Evolutionary conservation across 2,888 invertebrate species (phyloP).

Genomic region (Chymomyza procnemis): DNA sequence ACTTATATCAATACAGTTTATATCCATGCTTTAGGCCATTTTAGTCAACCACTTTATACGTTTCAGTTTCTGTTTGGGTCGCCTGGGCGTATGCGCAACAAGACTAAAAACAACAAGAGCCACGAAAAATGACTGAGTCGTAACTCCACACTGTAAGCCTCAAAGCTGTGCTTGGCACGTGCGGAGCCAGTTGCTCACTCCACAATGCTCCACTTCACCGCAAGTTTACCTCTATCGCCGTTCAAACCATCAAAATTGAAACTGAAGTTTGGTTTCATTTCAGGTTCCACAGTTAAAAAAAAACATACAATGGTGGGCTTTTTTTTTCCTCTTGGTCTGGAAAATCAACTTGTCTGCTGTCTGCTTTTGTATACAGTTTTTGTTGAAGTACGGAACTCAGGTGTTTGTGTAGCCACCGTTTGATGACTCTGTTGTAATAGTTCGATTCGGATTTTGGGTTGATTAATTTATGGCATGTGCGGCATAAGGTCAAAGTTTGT

Average conservation of each 20-base stretch:
- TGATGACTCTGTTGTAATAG: slow-evolving; percentile 60
- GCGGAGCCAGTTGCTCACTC: slow-evolving; percentile 49
- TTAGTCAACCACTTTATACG: not conserved
- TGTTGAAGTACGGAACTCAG: slow-evolving; percentile 39
- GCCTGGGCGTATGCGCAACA: slow-evolving; percentile 31
- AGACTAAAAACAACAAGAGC: slow-evolving; percentile 29
- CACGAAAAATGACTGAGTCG: slow-evolving; percentile 16
- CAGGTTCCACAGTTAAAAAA: slow-evolving; percentile 59
- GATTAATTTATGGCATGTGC: slow-evolving; percentile 62
- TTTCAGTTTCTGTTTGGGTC: not conserved
- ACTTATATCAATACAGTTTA: no score
- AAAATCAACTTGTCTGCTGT: slow-evolving; percentile 68
- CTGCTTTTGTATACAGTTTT: slow-evolving; percentile 10
- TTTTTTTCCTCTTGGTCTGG: slow-evolving; percentile 40
- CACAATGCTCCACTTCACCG: slow-evolving; percentile 9
- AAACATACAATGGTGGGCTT: slow-evolving; percentile 62
- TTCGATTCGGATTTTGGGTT: slow-evolving; percentile 38
- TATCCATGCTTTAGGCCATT: not conserved
- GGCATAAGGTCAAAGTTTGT: slow-evolving; percentile 44
- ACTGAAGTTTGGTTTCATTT: slow-evolving; percentile 50
- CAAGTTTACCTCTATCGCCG: slow-evolving; percentile 12
- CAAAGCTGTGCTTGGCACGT: slow-evolving; percentile 59
- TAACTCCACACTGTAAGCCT: slow-evolving; percentile 40
- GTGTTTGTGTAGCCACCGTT: slow-evolving; percentile 56
- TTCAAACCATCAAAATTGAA: slow-evolving; percentile 8